Conservation (phyloP, 2,797 vertebrate species). For the Sebastes hubbsi region DNA sequence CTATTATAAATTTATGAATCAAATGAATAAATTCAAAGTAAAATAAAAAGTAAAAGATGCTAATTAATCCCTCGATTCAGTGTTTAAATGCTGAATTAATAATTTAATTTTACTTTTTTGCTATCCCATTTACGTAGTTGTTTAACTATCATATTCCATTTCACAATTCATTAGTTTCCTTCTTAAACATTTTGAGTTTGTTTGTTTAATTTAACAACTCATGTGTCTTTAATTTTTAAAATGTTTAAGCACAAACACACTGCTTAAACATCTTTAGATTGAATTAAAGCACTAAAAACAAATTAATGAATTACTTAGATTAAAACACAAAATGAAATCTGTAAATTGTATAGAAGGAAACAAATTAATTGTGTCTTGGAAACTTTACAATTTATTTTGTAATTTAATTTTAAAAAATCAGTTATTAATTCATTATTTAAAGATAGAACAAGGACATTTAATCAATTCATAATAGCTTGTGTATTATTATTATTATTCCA, state of each 20-base stretch:
- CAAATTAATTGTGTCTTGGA: background rate
- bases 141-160: background rate
- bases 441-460: background rate
- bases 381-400: no score
- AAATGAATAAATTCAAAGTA: background rate
- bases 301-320: background rate
- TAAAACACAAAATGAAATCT: background rate
- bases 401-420: no score
- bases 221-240: no score
- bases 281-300: background rate
- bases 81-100: background rate
- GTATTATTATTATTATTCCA: constrained; percentile 4
- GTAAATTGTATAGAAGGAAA: background rate
- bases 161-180: no score
- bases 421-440: background rate
- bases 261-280: background rate
- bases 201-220: background rate
- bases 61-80: background rate
- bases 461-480: background rate
- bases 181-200: no score
- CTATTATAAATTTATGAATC: background rate
- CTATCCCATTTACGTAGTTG: background rate
- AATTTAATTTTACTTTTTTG: background rate
- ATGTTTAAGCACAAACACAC: background rate
- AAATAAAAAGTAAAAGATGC: background rate